Percentiles rank a stretch among this genome's conserved stretches.
Evolutionary conservation across 2,113 vertebrate genomes (phyloP).

Genomic region (Mirza zaza): DNA sequence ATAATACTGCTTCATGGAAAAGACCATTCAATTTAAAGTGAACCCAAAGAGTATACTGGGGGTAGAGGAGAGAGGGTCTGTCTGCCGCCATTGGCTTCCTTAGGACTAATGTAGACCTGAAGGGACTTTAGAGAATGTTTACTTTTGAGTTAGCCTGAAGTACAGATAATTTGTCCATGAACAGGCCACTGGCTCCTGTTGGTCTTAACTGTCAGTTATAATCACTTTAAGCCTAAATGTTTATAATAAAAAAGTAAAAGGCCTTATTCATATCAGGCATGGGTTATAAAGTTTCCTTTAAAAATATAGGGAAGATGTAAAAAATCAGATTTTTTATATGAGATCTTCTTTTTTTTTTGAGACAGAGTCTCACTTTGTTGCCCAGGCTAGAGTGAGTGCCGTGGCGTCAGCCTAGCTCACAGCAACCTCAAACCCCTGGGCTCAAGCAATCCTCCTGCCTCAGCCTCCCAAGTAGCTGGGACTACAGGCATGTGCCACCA

Average conservation of each 20-base stretch:
- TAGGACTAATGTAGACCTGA: conserved; percentile 41
- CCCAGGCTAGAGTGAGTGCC: no score
- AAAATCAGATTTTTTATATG: conserved; percentile 56
- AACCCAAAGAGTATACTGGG: background rate
- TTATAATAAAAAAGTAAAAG: conserved; percentile 81
- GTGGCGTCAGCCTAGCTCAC: no score
- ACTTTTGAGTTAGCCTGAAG: conserved; percentile 72
- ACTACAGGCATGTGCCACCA: no score
- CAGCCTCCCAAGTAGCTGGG: no score
- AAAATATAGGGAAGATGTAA: conserved; percentile 29
- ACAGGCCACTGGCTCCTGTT: conserved; percentile 73
- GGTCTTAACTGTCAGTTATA: conserved; percentile 78
- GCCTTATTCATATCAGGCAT: conserved; percentile 70
- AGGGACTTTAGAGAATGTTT: conserved; percentile 62
- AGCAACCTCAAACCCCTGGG: no score
- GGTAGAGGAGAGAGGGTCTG: background rate
- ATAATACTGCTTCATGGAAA: conserved; percentile 21
- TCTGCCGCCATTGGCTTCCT: conserved; percentile 20
- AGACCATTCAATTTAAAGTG: conserved; percentile 14
- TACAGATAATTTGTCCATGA: conserved; percentile 69
- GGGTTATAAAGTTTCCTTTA: conserved; percentile 60
- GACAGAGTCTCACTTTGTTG: no score
- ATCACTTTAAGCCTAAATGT: conserved; percentile 77
- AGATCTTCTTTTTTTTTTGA: background rate
- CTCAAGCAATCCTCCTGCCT: no score